phyloP scores from a whole-genome alignment of 2,113 vertebrate genomes.

The Periophthalmodon schlosseri region DNA sequence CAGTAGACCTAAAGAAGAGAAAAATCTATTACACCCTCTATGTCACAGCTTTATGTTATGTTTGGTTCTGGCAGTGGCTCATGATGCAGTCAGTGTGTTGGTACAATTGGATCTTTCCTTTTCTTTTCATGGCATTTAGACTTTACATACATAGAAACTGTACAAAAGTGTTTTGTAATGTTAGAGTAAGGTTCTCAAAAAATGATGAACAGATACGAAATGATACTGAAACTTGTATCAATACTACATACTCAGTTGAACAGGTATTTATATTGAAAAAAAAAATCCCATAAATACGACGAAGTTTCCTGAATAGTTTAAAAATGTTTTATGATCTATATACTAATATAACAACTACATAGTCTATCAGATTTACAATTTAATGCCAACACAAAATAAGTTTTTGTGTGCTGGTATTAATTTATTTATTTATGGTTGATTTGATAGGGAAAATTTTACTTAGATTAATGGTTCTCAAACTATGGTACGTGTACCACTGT shows the following conservation, averaged over 20 bases:
- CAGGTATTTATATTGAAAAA: too few relatives aligned
- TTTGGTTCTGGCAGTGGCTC: conserved; percentile 35
- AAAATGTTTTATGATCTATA: background rate
- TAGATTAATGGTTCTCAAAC: background rate
- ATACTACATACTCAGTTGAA: background rate
- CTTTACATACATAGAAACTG: background rate
- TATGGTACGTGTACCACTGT: too few relatives aligned
- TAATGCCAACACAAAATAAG: too few relatives aligned
- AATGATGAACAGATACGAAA: background rate
- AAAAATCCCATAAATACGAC: background rate
- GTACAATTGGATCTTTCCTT: conserved; percentile 9
- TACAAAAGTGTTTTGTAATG: background rate
- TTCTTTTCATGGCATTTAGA: conserved; percentile 1
- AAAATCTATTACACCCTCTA: conserved; percentile 43
- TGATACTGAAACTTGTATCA: background rate
- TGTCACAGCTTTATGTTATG: conserved; percentile 24
- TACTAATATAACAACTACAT: too few relatives aligned
- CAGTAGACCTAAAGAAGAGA: conserved; percentile 41
- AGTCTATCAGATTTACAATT: too few relatives aligned
- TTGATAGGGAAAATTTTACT: background rate
- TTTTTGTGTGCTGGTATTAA: too few relatives aligned
- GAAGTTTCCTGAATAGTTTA: background rate
- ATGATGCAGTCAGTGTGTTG: conserved; percentile 50
- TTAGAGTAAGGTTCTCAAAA: background rate
- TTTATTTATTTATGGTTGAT: background rate